These are phyloP conservation scores for Clarias laeviceps DNA, from an alignment of 2,797 vertebrate genomes.

Conservation along the genomic window DNA sequence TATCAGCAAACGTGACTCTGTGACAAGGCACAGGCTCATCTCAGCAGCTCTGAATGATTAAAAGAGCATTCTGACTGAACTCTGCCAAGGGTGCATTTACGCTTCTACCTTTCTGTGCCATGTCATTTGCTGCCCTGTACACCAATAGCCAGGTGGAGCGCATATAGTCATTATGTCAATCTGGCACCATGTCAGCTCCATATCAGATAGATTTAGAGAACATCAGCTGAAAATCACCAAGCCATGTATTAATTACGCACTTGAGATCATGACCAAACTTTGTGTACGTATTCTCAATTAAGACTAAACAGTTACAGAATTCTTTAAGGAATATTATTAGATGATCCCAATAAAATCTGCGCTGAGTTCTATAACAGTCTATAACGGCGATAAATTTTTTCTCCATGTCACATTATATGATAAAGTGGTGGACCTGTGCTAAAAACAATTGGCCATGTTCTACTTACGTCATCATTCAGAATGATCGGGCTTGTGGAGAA, in stretches of 20 bases:
- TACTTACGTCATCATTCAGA: constrained; percentile 7
- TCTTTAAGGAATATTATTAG: constrained; percentile 9
- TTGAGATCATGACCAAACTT: constrained; percentile 2
- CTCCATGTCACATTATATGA: constrained; percentile 15
- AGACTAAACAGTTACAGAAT: neutral
- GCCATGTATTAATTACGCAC: constrained; percentile 3
- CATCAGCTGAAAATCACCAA: constrained; percentile 7
- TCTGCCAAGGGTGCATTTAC: constrained; percentile 64
- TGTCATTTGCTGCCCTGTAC: constrained; percentile 30
- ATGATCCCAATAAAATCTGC: constrained; percentile 22
- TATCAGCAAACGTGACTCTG: constrained; percentile 14
- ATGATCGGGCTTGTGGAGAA: neutral
- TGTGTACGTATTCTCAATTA: neutral
- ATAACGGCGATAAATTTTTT: neutral
- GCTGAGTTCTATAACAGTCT: neutral
- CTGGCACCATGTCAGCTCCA: constrained; percentile 3
- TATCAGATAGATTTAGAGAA: constrained; percentile 52
- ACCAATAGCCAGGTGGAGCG: constrained; percentile 59
- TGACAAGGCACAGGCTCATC: constrained; percentile 53
- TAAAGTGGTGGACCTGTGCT: neutral
- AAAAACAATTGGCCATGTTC: neutral
- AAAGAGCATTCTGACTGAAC: constrained; percentile 65
- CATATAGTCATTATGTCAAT: constrained; percentile 40
- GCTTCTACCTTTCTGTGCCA: constrained; percentile 53
- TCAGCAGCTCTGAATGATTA: constrained; percentile 64